Percentiles rank a stretch among this genome's conserved stretches.
Evolutionary conservation across 2,888 invertebrate species (phyloP).

Genomic region (Theodoxus fluviatilis): DNA sequence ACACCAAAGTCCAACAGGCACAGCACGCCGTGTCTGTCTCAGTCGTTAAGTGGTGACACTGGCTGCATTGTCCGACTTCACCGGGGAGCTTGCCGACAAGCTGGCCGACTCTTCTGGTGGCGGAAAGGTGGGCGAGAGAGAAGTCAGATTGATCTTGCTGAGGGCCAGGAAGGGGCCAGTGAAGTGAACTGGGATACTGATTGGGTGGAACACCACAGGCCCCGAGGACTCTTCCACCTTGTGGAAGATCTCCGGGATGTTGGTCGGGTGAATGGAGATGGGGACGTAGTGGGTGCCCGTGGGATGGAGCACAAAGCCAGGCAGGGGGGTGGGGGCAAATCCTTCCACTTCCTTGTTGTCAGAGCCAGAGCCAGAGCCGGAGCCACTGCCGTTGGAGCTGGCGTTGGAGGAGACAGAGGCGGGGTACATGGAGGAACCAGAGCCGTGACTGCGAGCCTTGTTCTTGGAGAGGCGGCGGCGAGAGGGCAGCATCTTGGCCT

Average conservation of each 20-base stretch:
- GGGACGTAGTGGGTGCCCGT: slow-evolving; percentile 89
- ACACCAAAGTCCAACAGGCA: too few relatives aligned
- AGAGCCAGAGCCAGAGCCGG: slow-evolving; percentile 37
- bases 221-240: slow-evolving; percentile 16
- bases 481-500: not conserved
- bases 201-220: slow-evolving; percentile 55
- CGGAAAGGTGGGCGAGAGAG: too few relatives aligned
- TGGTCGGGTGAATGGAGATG: slow-evolving; percentile 65
- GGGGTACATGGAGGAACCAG: slow-evolving; percentile 24
- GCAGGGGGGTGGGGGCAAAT: slow-evolving; percentile 68
- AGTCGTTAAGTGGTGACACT: too few relatives aligned
- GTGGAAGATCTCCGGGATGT: slow-evolving; percentile 65
- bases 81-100: too few relatives aligned
- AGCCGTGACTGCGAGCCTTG: slow-evolving; percentile 34
- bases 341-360: too few relatives aligned
- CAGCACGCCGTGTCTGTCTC: too few relatives aligned
- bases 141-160: too few relatives aligned
- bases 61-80: too few relatives aligned
- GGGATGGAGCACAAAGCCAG: slow-evolving; percentile 89
- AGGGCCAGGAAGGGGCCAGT: too few relatives aligned
- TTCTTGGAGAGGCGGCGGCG: slow-evolving; percentile 30
- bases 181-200: slow-evolving; percentile 60
- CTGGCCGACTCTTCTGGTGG: too few relatives aligned
- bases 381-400: slow-evolving; percentile 29
- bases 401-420: slow-evolving; percentile 26